Conservation (phyloP, 2,797 vertebrate genomes). For the Ispidina lecontei region DNA sequence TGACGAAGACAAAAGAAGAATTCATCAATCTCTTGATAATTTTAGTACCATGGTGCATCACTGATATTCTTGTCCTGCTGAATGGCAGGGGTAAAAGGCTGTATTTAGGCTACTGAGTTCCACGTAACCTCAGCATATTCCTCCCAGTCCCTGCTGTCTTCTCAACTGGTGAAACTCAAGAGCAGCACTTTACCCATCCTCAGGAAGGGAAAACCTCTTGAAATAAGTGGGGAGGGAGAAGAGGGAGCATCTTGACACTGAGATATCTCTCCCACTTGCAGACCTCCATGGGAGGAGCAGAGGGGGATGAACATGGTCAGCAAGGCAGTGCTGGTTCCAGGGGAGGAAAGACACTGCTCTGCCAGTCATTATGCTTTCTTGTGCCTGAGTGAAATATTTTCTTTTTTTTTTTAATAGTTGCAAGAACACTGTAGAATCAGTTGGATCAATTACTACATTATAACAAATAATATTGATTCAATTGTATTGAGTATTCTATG, state of each 20-base stretch:
- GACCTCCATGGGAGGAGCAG: rapidly evolving
- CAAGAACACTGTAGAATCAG: background rate
- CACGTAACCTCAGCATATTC: background rate
- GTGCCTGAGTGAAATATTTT: background rate
- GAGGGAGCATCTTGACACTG: rapidly evolving
- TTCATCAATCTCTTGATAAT: slow-evolving; percentile 11
- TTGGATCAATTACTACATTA: background rate
- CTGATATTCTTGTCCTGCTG: background rate
- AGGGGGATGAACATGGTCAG: background rate
- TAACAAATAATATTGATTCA: background rate
- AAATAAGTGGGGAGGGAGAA: background rate
- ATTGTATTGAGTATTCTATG: background rate
- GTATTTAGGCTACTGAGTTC: background rate
- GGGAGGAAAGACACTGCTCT: background rate
- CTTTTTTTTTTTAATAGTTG: background rate
- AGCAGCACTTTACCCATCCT: background rate
- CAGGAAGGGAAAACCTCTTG: background rate
- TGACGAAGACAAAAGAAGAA: background rate
- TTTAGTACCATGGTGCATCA: background rate
- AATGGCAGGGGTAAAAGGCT: background rate
- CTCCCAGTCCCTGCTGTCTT: background rate
- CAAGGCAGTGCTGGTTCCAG: background rate
- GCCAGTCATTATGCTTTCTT: background rate
- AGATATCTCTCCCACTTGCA: background rate
- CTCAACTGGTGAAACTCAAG: background rate